Evolutionary conservation across 2,113 vertebrate species (phyloP).

Genomic region (Fulmarus glacialis): DNA sequence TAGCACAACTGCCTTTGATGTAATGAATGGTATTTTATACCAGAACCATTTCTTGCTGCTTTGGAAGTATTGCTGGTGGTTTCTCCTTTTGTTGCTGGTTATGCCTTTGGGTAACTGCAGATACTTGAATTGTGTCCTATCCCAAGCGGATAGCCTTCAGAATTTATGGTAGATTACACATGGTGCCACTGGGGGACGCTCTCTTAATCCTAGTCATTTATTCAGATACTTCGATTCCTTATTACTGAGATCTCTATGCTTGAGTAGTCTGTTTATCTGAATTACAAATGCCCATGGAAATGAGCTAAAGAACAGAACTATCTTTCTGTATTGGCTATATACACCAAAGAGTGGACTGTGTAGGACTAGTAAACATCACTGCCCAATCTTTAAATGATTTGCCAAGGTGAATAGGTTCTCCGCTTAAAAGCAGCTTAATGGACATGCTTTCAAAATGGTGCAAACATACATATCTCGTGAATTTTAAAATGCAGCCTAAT

Average conservation of each 20-base stretch:
- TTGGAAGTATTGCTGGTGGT: not conserved
- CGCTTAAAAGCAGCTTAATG: slow-evolving; percentile 15
- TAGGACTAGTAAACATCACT: not conserved
- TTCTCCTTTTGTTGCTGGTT: not conserved
- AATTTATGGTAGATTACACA: not conserved
- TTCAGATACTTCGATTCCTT: slow-evolving; percentile 13
- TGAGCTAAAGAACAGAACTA: not conserved
- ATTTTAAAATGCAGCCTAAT: not conserved
- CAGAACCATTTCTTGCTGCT: not conserved
- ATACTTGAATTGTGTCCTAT: not conserved
- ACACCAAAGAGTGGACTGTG: not conserved
- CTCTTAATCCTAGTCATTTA: slow-evolving; percentile 31
- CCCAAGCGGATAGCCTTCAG: not conserved
- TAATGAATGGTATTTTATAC: not conserved
- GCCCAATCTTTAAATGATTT: not conserved
- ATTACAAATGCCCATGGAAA: not conserved
- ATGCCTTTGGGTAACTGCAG: not conserved
- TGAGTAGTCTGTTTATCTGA: slow-evolving; percentile 10
- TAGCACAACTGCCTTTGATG: not conserved
- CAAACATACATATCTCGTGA: not conserved
- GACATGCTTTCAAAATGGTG: not conserved
- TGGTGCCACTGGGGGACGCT: not conserved
- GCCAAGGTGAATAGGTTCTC: not conserved
- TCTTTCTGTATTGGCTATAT: not conserved
- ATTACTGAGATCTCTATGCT: not conserved